Evolutionary conservation across 2,888 invertebrate genomes (phyloP).

Genomic region (Ochlodes sylvanus): DNA sequence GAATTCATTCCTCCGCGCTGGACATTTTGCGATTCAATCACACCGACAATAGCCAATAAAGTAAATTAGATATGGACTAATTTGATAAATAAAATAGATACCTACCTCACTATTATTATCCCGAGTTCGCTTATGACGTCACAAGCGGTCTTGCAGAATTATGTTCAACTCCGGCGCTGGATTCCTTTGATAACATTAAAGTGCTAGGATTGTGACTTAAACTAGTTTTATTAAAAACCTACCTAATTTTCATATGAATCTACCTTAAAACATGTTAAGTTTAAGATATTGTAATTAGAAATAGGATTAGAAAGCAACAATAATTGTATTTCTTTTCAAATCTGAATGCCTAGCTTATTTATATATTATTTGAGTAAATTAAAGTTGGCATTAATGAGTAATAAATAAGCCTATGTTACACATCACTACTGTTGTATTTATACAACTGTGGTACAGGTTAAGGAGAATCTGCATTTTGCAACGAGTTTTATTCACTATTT

Average conservation of each 20-base stretch:
- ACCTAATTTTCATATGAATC: not conserved
- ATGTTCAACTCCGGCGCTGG: constrained; percentile 11
- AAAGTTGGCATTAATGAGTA: constrained; percentile 1
- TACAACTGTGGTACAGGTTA: constrained; percentile 1
- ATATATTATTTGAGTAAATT: constrained; percentile 5
- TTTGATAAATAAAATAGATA: not conserved
- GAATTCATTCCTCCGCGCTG: not conserved
- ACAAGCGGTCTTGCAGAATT: constrained; percentile 8
- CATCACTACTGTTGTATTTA: constrained; percentile 4
- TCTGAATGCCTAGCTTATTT: constrained; percentile 3
- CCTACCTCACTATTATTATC: not conserved
- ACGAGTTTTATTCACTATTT: not conserved
- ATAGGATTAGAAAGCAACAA: constrained; percentile 4
- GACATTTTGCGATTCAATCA: constrained; percentile 1
- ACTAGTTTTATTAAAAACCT: not conserved
- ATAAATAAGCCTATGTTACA: not conserved
- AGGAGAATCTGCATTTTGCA: not conserved
- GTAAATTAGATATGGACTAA: not conserved
- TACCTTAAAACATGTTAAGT: constrained; percentile 7
- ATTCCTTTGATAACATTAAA: constrained; percentile 15
- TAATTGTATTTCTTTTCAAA: not conserved
- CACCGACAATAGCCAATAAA: not conserved
- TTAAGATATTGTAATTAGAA: not conserved
- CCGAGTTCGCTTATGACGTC: not conserved
- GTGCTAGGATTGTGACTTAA: constrained; percentile 9